These are phyloP conservation scores for Hippotragus niger DNA, from an alignment of 2,113 vertebrate genomes.

Conservation along the genomic window DNA sequence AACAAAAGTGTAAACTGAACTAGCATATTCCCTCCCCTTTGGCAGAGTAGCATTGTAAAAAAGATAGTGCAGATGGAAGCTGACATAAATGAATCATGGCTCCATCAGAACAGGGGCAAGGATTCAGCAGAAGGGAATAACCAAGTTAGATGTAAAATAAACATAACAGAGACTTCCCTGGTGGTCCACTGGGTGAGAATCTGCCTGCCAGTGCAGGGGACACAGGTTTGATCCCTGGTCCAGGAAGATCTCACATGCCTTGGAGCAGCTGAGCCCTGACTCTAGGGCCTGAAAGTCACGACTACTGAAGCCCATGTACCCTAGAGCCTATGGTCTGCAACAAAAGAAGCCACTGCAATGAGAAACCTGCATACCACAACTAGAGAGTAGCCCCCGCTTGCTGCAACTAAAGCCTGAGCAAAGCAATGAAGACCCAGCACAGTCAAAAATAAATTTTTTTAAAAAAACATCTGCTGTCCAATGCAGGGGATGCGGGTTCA, in stretches of 20 bases:
- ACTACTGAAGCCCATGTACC: neutral
- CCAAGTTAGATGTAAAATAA: neutral
- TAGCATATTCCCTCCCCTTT: neutral
- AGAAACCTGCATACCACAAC: neutral
- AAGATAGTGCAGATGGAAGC: neutral
- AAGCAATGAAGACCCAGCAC: neutral
- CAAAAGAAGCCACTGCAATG: neutral
- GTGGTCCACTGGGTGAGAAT: neutral
- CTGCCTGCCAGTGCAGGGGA: neutral
- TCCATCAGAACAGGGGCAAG: neutral
- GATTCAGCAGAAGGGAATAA: neutral
- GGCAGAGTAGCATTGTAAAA: neutral
- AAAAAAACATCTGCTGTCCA: neutral
- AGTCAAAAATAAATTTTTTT: neutral
- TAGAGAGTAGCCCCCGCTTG: neutral
- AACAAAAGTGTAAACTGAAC: neutral
- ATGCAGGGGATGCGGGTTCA: neutral
- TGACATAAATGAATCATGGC: neutral
- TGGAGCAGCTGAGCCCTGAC: neutral
- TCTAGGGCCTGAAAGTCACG: neutral
- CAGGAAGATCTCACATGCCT: neutral
- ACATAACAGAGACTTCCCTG: neutral
- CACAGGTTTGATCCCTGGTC: neutral
- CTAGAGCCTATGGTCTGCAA: neutral
- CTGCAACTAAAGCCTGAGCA: neutral